Evolutionary conservation across 2,113 vertebrate genomes (phyloP).

Genomic region (Hydrolagus affinis): DNA sequence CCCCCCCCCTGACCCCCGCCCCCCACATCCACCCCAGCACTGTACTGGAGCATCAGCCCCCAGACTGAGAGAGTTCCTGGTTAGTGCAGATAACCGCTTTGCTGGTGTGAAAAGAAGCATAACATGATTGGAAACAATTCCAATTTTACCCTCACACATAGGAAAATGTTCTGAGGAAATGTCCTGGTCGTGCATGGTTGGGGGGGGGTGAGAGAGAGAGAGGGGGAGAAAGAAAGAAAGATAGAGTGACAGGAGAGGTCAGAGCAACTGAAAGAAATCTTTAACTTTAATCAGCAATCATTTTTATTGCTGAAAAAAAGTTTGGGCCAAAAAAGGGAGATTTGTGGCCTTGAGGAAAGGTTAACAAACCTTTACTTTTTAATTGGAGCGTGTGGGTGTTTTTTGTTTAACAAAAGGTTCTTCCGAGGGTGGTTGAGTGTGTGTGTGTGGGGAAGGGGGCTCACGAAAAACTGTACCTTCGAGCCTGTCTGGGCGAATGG

Average conservation of each 20-base stretch:
- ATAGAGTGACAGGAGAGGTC: not conserved
- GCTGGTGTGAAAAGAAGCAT: not conserved
- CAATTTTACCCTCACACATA: not conserved
- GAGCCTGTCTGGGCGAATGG: slow-evolving; percentile 32
- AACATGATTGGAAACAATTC: not conserved
- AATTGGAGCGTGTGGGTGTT: slow-evolving; percentile 50
- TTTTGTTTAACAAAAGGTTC: slow-evolving; percentile 22
- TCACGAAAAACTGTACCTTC: slow-evolving; percentile 56
- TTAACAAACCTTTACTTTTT: slow-evolving; percentile 64
- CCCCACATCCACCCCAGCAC: too few relatives aligned
- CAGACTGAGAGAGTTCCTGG: not conserved
- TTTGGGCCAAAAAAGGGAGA: slow-evolving; percentile 49
- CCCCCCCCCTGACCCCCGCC: too few relatives aligned
- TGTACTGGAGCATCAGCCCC: not conserved
- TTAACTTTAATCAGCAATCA: slow-evolving; percentile 24
- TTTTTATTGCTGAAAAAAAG: slow-evolving; percentile 41
- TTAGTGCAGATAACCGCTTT: not conserved
- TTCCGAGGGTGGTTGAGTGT: slow-evolving; percentile 37
- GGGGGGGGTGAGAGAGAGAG: too few relatives aligned
- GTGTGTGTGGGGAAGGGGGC: slow-evolving; percentile 38
- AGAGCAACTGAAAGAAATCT: not conserved
- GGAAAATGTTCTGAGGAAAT: not conserved
- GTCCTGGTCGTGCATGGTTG: too few relatives aligned
- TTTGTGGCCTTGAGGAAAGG: slow-evolving; percentile 53
- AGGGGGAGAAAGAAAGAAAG: too few relatives aligned